Base-by-base conservation (phyloP, 1,140 invertebrate genomes). In the Drosophila kurseongensis region DNA sequence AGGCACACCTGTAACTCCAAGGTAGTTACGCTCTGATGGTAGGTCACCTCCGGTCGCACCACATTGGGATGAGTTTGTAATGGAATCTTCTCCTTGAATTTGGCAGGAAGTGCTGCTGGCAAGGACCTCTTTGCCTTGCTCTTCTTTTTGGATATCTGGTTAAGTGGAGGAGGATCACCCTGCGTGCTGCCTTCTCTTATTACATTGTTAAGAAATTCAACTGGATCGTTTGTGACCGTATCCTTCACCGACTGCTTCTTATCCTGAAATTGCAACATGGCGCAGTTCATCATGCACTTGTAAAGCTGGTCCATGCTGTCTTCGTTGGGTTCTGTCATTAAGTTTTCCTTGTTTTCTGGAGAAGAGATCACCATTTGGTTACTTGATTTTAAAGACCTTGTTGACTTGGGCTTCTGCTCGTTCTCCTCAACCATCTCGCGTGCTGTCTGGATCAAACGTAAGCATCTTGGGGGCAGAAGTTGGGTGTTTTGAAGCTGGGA, bases 11-110 rank as follows among this genome's bases (percentile, higher is more conserved):
- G 61, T 9, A 79, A 23, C n/a, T 79, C 69, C 14, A 78, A 41
- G 0, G 57, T 78, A 36, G 23, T 54, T 6, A 7, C 13, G 7
- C 61, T 79, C 47, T 79, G 77, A 45, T 78, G 68, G n/a, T 79
- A 79, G 5, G 18, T 58, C 4, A 73, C 76, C 16, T 57, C 18
- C 3, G 68, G 77, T 1, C 61, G 52, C 8, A 27, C 18, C 5
- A 58, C 45, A 10, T 59, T 41, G 4, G 12, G 5, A 29, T 29
- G 29, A 2, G 29, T 7, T 1, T 75, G 52, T 1, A 58, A 16
- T 44, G 27, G 5, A 13, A 41, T 8, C 10, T 57, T 23, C n/a
- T 16, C 14, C 40, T 16, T 0, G 4, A 13, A 40, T n/a, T 16
- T 29, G 14, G 5, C 10, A 1, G 10, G 10, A 23, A 5, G 27